phyloP scores from a whole-genome alignment of 2,797 vertebrate genomes.

The Orestias chungarensis region DNA sequence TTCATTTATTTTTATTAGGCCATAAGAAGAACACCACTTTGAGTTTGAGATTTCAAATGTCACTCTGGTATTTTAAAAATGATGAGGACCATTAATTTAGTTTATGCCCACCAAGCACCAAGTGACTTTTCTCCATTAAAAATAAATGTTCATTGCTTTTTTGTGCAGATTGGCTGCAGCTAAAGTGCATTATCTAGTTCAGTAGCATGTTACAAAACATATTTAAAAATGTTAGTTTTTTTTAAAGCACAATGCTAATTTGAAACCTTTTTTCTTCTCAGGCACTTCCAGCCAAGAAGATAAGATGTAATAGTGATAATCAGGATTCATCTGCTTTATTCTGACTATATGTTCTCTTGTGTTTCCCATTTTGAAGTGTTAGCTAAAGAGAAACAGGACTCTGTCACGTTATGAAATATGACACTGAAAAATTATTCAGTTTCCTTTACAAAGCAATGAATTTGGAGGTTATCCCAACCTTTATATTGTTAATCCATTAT shows the following conservation, averaged over 20 bases:
- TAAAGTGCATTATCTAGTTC: background rate
- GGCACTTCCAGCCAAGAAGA: no score
- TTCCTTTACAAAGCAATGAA: background rate
- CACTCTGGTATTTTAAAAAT: conserved; percentile 1
- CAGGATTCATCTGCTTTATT: no score
- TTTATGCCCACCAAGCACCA: background rate
- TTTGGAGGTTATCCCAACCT: background rate
- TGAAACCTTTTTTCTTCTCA: no score
- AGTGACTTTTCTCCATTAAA: background rate
- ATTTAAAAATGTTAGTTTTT: no score
- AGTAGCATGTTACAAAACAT: background rate
- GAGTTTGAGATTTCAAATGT: background rate
- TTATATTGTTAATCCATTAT: background rate
- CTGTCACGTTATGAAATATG: no score
- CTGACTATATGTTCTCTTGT: no score
- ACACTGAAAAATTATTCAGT: no score
- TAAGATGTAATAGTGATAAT: no score
- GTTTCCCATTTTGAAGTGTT: no score
- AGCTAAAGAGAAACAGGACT: no score
- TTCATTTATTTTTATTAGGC: background rate
- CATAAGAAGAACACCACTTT: background rate
- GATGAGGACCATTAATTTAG: background rate
- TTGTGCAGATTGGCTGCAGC: background rate
- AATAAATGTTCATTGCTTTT: background rate
- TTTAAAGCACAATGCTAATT: no score